Base-by-base conservation (phyloP, 1,140 invertebrate species). In the Leptestheria dahalacensis region DNA sequence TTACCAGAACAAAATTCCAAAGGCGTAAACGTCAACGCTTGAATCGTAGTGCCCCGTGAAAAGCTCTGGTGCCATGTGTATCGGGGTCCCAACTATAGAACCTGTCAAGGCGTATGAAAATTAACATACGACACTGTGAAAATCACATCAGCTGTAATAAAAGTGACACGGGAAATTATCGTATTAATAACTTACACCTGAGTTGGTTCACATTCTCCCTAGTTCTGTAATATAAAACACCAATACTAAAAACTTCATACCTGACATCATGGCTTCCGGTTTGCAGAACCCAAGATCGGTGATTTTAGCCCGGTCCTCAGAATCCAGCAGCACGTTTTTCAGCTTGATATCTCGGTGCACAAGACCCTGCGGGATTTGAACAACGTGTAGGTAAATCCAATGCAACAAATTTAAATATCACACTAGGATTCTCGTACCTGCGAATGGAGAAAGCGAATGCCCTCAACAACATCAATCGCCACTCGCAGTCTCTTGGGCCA, bases 251-350 rank as follows among this genome's bases (percentile, higher is more conserved):
- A n/a, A n/a, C n/a, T n/a, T n/a, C n/a, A n/a, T n/a, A 2, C 76
- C 88, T 3, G 85, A 90, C 79, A 93, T 88, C 81, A 93, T 90
- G 0, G 88, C 87, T 71, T 87, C 88, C 1, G 88, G 87, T 65
- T 91, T 89, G 68, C 89, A 93, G 73, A 94, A 94, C 1, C 89
- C 90, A 4, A 93, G 78, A 74, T 93, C 90, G 0, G 88, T 90
- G 24, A 93, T 74, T 69, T 90, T 88, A 0, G 85, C 90, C 29
- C 88, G 77, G 66, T 85, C 81, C 3, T 79, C 69, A 4, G 70
- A 71, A 70, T 92, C 88, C 61, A 93, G 67, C 60, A 93, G 71
- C 47, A 92, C 88, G 74, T 92, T 92, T 73, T 91, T 91, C 59
- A 91, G 72, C 72, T 93, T 93, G 60, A 94, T 88, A 71, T 93